Percentiles rank a stretch among this genome's conserved stretches.
phyloP scores from a whole-genome alignment of 1,140 invertebrate genomes.

The Anthonomus grandis region DNA sequence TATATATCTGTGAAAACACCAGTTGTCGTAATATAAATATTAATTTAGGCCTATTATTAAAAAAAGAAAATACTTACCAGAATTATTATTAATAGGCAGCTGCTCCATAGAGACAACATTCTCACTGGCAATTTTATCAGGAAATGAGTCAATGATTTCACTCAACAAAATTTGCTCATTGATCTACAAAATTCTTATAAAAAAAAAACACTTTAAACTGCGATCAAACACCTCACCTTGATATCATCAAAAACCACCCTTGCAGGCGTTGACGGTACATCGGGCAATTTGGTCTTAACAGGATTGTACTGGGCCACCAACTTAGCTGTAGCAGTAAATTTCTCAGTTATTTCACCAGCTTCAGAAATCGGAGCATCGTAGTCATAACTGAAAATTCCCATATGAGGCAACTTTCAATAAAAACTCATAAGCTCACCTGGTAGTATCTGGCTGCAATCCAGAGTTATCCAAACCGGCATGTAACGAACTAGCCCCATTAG shows the following conservation, averaged over 20 bases:
- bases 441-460: slow-evolving; percentile 52
- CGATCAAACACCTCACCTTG: slow-evolving; percentile 33
- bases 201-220: slow-evolving; percentile 22
- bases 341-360: slow-evolving; percentile 50
- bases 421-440: background rate
- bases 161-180: slow-evolving; percentile 32
- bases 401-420: background rate
- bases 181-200: slow-evolving; percentile 12
- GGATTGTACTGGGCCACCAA: slow-evolving; percentile 45
- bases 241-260: slow-evolving; percentile 41
- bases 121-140: slow-evolving; percentile 24
- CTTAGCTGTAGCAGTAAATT: slow-evolving; percentile 47
- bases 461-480: slow-evolving; percentile 12
- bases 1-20: no score
- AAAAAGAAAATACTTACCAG: no score
- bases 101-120: slow-evolving; percentile 55
- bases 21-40: no score
- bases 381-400: slow-evolving; percentile 52
- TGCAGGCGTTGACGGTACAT: slow-evolving; percentile 33
- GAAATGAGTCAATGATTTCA: slow-evolving; percentile 39
- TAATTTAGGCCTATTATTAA: no score
- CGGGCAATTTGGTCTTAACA: slow-evolving; percentile 47
- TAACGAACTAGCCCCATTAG: slow-evolving; percentile 53
- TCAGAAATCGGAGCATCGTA: slow-evolving; percentile 56
- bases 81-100: slow-evolving; percentile 51